Base-by-base conservation (phyloP, 1,140 invertebrate genomes). In the Nautilus pompilius region DNA sequence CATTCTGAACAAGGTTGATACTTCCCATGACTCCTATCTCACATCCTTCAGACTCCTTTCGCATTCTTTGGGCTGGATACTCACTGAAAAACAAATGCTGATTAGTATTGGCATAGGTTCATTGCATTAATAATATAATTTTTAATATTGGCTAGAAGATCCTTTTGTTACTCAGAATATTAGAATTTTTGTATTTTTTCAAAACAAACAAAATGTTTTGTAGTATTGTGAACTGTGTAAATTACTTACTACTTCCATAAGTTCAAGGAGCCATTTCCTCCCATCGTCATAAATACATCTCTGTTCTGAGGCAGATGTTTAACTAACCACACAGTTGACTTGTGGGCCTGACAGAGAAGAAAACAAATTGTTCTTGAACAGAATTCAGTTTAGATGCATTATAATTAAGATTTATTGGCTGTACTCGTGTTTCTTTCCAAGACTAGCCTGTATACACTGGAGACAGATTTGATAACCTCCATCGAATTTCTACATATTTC, bases 241-340 rank as follows among this genome's bases (percentile, higher is more conserved):
- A n/a, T n/a, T 66, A 76, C 82, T 82, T 82, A 94, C 92, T 98
- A 98, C 87, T 96, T 92, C 95, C 95, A 98, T 15, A 98, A 82
- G 72, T 89, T 88, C 2, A 97, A 76, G 22, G 92, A 90, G 30
- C 95, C 95, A 75, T 88, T 89, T 13, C 95, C 95, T 8, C 93
- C 93, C 70, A 90, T 89, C 0, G 95, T 96, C 70, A 92, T 87
- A 78, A 97, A 97, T n/a, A 98, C 80, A 78, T 98, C 95, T 57
- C 95, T 86, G 80, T 97, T 96, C 83, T 98, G 95, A 1, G 95
- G 95, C 51, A 97, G 82, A 85, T 97, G 95, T 51, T 88, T 87
- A 2, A 87, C 90, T 32, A 87, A 81, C 95, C 95, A 97, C 45
- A 98, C 86, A 1, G 93, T 95, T n/a, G 91, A 90, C 63, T 89